Percentiles rank a stretch among this genome's conserved stretches.
Evolutionary conservation across 2,113 vertebrate species (phyloP).

Genomic region (Zosterops japonicus): DNA sequence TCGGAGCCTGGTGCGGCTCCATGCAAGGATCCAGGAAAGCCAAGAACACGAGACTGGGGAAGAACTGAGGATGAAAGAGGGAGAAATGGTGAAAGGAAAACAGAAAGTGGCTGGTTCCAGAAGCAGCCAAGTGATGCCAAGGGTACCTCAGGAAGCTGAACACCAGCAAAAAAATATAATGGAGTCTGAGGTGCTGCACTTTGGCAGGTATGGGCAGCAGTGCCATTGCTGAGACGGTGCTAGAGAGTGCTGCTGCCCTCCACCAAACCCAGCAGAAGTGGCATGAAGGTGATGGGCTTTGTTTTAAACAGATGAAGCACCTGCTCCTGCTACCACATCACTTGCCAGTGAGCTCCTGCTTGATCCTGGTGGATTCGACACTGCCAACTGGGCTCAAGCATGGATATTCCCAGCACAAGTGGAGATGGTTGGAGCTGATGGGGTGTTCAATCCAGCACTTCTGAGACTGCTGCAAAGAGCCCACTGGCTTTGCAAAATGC

Average conservation of each 20-base stretch:
- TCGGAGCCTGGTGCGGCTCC: fast-evolving
- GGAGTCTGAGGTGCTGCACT: not conserved
- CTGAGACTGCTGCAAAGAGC: not conserved
- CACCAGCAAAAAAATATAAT: not conserved
- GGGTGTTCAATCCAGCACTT: not conserved
- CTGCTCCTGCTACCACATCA: not conserved
- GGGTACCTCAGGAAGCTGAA: not conserved
- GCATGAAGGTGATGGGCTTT: not conserved
- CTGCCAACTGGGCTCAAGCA: not conserved
- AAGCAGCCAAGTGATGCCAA: not conserved
- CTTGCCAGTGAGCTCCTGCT: not conserved
- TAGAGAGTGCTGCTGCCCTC: not conserved
- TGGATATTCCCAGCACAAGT: not conserved
- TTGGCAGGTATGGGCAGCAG: not conserved
- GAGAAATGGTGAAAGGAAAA: not conserved
- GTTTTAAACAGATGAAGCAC: slow-evolving; percentile 50
- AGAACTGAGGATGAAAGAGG: not conserved
- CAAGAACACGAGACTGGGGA: not conserved
- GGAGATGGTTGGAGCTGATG: not conserved
- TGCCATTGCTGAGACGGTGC: fast-evolving
- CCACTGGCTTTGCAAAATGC: not conserved
- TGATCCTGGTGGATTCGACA: fast-evolving
- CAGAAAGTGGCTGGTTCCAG: not conserved
- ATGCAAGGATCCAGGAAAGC: not conserved
- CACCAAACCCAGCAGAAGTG: not conserved